Percentiles rank a stretch among this genome's conserved stretches.
These are phyloP conservation scores for Gymnoscopelus microlampas DNA, from an alignment of 2,797 vertebrate genomes.

Conservation along the genomic window DNA sequence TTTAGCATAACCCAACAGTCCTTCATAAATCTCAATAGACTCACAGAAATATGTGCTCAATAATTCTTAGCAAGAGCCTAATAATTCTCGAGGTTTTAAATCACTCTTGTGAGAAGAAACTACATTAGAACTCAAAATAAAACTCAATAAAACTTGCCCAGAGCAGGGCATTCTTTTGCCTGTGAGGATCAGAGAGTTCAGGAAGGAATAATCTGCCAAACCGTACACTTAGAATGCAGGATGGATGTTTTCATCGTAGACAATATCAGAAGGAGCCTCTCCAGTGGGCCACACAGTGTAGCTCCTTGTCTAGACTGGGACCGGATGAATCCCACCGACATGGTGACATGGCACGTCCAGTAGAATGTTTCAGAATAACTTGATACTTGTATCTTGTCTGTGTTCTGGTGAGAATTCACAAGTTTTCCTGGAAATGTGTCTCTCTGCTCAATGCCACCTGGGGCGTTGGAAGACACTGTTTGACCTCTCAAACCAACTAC, in stretches of 20 bases:
- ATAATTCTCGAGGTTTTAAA: constrained; percentile 34
- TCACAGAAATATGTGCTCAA: constrained; percentile 14
- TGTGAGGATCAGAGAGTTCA: constrained; percentile 11
- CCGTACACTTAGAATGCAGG: constrained; percentile 21
- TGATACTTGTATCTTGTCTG: constrained; percentile 35
- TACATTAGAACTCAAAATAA: constrained; percentile 21
- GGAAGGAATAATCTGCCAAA: constrained; percentile 29
- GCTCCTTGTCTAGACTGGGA: background rate
- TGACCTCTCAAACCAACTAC: constrained; percentile 35
- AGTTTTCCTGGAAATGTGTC: constrained; percentile 40
- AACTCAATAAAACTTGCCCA: constrained; percentile 30
- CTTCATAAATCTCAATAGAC: background rate
- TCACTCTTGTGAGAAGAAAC: constrained; percentile 12
- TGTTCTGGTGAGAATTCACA: constrained; percentile 49
- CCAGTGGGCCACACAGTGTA: constrained; percentile 19
- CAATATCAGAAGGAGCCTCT: constrained; percentile 23
- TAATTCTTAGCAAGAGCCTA: constrained; percentile 12
- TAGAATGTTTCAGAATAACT: constrained; percentile 53
- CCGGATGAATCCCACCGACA: constrained; percentile 26
- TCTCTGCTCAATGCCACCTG: constrained; percentile 40
- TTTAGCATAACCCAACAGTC: constrained; percentile 11
- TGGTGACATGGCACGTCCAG: constrained; percentile 37
- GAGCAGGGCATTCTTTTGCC: constrained; percentile 21
- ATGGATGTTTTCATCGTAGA: constrained; percentile 31
- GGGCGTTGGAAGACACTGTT: constrained; percentile 50